These are phyloP conservation scores for Chiloscyllium punctatum DNA, from an alignment of 2,797 vertebrate genomes.

Conservation along the genomic window DNA sequence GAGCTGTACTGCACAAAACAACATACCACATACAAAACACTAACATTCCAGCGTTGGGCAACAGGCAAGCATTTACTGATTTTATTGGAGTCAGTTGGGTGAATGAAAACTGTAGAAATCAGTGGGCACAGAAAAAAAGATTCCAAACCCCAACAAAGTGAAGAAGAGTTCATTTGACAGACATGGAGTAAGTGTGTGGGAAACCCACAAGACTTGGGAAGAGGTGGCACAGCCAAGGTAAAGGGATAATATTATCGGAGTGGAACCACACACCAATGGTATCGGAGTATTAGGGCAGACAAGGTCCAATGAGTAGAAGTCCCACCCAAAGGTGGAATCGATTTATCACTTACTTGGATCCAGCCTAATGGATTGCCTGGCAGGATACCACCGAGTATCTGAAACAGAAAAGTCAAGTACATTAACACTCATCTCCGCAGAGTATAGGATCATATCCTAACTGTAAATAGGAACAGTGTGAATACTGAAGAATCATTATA, in stretches of 20 bases:
- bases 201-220: background rate
- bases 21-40: background rate
- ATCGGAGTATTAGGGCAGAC: background rate
- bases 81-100: background rate
- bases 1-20: background rate
- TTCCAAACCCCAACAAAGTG: background rate
- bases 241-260: too few relatives aligned
- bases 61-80: background rate
- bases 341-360: constrained; percentile 76
- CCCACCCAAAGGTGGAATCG: background rate
- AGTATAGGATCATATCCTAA: background rate
- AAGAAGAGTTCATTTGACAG: background rate
- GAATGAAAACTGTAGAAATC: background rate
- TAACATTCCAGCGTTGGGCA: background rate
- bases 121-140: background rate
- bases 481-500: background rate
- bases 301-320: background rate
- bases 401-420: constrained; percentile 46
- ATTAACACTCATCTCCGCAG: background rate
- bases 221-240: background rate
- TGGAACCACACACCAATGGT: background rate
- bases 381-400: constrained; percentile 93
- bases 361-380: constrained; percentile 85
- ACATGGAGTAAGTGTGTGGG: background rate
- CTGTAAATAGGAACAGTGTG: background rate